Percentiles rank a stretch among this genome's conserved stretches.
Evolutionary conservation across 2,113 vertebrate species (phyloP).

Genomic region (Prochilodus magdalenae): DNA sequence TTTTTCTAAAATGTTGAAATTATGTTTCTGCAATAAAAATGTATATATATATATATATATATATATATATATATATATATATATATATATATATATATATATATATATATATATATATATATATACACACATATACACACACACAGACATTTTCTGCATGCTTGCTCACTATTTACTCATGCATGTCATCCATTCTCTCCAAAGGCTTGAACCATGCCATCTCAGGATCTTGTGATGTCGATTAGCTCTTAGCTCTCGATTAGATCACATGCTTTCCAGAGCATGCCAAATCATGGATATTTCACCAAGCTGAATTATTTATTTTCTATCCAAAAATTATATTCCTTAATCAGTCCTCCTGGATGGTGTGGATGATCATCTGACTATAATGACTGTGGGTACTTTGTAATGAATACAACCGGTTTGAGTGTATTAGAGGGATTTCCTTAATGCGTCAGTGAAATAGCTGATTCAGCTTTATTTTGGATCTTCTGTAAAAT

Average conservation of each 20-base stretch:
- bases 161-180: background rate
- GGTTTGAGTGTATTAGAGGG: background rate
- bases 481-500: background rate
- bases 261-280: conserved; percentile 10
- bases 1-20: no score
- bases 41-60: no score
- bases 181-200: background rate
- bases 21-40: no score
- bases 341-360: background rate
- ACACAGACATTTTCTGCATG: no score
- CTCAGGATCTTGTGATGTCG: conserved; percentile 33
- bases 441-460: conserved; percentile 4
- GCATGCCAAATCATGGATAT: conserved; percentile 8
- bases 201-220: background rate
- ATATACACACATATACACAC: no score
- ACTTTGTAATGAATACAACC: background rate
- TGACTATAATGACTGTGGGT: conserved; percentile 7
- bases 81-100: no score
- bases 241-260: background rate
- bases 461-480: background rate
- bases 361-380: conserved; percentile 13
- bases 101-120: no score
- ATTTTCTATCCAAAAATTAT: conserved; percentile 14
- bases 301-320: background rate
- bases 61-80: no score